Base-by-base conservation (phyloP, 2,113 vertebrate genomes). In the Tachycineta bicolor region DNA sequence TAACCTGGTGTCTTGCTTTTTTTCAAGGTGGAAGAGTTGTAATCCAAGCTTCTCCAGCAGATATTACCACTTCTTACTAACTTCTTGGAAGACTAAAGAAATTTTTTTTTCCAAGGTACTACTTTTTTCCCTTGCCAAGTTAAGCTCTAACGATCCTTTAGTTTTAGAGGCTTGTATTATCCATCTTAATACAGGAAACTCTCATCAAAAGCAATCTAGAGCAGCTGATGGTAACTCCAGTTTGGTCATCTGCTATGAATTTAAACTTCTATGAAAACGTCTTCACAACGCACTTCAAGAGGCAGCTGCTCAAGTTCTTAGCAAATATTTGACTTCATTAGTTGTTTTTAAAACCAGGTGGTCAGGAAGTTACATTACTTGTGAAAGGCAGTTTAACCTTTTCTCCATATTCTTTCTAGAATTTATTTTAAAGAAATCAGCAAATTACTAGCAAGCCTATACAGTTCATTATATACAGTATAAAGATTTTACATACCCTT, bases 401-500 rank as follows among this genome's bases (percentile, higher is more conserved):
- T 68, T 23, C 70, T 71, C 55, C 46, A 31, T 25, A 64, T 31
- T 3, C 34, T 73, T 92, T 62, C 34, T 64, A 34, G 16, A 87
- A 68, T 52, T 64, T 24, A 39, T 56, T 89, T n/a, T 50, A 37
- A 68, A 73, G 29, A 86, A 74, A 85, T 46, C 41, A 86, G 33
- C 7, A 41, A 78, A 75, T n/a, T 87, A 31, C 28, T 65, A 7
- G 15, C 41, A 93, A 55, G 26, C 21, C 5, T 63, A 62, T 8
- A 34, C 6, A 69, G 8, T 65, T 58, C n/a, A 80, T 20, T 62
- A 37, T 37, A 37, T 37, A 37, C 37, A 37, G 46, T 3, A 47
- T 1, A 3, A 87, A 44, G 6, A 34, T 47, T 90, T 79, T 81
- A 96, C 98, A 55, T 98, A 99, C 99, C 98, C 98, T 97, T 67